Base-by-base conservation (phyloP, 2,797 vertebrate genomes). In the Thamnophis elegans region DNA sequence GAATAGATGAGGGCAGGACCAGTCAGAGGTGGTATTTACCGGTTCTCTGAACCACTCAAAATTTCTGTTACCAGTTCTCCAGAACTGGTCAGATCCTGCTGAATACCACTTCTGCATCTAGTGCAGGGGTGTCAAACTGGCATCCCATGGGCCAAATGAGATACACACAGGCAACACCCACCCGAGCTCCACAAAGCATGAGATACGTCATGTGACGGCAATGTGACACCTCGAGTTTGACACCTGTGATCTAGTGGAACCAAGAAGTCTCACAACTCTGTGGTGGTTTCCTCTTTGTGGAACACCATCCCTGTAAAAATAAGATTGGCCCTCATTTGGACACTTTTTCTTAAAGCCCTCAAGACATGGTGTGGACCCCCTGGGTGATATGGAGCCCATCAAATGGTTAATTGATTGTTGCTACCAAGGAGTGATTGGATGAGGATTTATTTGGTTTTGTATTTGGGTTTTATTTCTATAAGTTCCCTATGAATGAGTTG, bases 191-290 rank as follows among this genome's bases (percentile, higher is more conserved):
- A 1, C 58, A 25, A 59, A 59, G 58, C 7, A 22, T 42, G 8
- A 7, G 22, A 25, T 25, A 25, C 0, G 0, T 59, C 22, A 25
- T 1, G 8, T 59, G 22, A 25, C 0, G 8, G 22, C 22, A 59
- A 59, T 59, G 58, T 59, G 58, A 59, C 2, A 25, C 58, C 2
- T 1, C 0, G 22, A 59, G 58, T 25, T 59, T 59, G 58, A 59
- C 20, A 59, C 0, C 58, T 0, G 7, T 25, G 20, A 59, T 25
- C 58, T 59, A 18, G n/a, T 18, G 16, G 65, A 14, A 36, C 65
- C 0, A 16, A 73, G 65, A 73, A 36, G 14, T 73, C n/a, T 14
- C 65, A 51, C 47, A 18, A 36, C n/a, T 36, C 16, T 68, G 6
- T 68, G n/a, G 16, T 36, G 16, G 65, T 36, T 73, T 36, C 65